Evolutionary conservation across 92 coral and sea anemone species (phyloP).

Genomic region (Virgularia gustaviana): DNA sequence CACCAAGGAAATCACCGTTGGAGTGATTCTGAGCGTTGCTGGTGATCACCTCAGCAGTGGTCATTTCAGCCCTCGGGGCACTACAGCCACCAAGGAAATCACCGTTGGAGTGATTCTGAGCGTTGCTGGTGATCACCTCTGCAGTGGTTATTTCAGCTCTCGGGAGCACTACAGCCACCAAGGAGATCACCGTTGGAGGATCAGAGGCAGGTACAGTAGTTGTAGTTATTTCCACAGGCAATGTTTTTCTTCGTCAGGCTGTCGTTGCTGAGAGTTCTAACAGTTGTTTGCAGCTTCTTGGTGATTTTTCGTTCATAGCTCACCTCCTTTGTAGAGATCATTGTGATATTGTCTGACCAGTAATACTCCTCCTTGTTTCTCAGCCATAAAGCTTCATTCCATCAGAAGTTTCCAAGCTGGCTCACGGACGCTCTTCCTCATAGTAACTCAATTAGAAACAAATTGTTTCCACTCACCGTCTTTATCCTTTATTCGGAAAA

Average conservation of each 20-base stretch:
- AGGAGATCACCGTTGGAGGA: no score
- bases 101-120: no score
- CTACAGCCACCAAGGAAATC: no score
- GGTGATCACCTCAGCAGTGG: no score
- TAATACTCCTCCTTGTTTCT: background rate
- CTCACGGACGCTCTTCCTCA: background rate
- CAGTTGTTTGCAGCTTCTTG: conserved; percentile 7
- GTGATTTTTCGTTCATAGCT: conserved; percentile 6
- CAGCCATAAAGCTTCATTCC: conserved; percentile 15
- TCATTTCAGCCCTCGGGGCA: no score
- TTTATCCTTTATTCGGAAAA: conserved; percentile 13
- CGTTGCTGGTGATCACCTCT: no score
- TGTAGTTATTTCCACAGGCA: conserved; percentile 23
- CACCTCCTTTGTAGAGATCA: background rate
- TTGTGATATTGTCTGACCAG: conserved; percentile 16
- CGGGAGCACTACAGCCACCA: no score
- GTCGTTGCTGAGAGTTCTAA: background rate
- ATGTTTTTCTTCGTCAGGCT: background rate
- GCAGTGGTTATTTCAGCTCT: no score
- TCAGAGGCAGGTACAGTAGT: no score
- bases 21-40: no score
- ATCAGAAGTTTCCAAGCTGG: background rate
- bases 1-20: no score
- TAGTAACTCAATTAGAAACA: background rate
- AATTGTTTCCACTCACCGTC: conserved; percentile 19